These are phyloP conservation scores for Pocillopora meandrina DNA, from an alignment of 92 coral and sea anemone genomes.

Conservation along the genomic window DNA sequence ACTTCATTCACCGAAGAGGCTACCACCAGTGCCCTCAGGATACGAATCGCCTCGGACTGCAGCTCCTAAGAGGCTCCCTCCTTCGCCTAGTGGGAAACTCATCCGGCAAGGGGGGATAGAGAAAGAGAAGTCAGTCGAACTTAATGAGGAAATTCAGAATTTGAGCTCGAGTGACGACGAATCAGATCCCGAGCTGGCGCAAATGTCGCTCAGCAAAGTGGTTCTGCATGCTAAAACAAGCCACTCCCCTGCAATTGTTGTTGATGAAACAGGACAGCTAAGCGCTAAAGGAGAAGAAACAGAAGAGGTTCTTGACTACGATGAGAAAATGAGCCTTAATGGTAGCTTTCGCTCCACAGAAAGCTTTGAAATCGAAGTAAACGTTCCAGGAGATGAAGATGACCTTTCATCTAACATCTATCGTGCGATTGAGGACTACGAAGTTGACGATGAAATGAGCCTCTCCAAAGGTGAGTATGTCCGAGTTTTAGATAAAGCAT, in stretches of 20 bases:
- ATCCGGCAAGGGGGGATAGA: constrained; percentile 22
- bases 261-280: constrained; percentile 8
- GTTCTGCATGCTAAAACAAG: background rate
- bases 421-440: constrained; percentile 7
- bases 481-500: constrained; percentile 34
- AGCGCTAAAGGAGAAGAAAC: background rate
- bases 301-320: background rate
- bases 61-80: constrained; percentile 26
- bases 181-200: constrained; percentile 20
- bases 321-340: background rate
- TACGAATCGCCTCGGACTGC: background rate
- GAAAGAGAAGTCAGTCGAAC: constrained; percentile 13
- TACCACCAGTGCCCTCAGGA: constrained; percentile 9
- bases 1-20: constrained; percentile 12
- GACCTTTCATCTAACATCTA: background rate
- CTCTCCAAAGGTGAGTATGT: constrained; percentile 40
- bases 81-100: constrained; percentile 15
- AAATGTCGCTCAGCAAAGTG: constrained; percentile 1
- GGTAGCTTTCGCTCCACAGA: constrained; percentile 21
- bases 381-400: background rate
- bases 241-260: constrained; percentile 29
- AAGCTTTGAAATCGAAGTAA: constrained; percentile 30
- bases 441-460: constrained; percentile 32
- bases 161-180: constrained; percentile 49
- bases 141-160: background rate